These are phyloP conservation scores for Trialeurodes vaporariorum DNA, from an alignment of 1,140 invertebrate species.

Conservation along the genomic window DNA sequence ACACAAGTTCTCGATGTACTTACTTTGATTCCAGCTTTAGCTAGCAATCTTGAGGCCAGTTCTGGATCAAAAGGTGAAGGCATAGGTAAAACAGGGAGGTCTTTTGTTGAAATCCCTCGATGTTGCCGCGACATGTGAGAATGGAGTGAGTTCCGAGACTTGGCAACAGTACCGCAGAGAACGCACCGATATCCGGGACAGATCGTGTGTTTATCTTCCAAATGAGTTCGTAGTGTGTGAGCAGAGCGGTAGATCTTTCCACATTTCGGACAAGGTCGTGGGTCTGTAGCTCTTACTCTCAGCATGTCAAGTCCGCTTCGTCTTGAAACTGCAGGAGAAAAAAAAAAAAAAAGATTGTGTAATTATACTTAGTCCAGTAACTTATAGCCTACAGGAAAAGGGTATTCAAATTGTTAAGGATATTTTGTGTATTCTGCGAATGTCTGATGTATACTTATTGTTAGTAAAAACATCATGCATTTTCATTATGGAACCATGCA, in stretches of 20 bases:
- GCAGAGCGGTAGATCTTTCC: slow-evolving; percentile 86
- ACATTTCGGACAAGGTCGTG: slow-evolving; percentile 80
- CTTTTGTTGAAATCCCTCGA: slow-evolving; percentile 82
- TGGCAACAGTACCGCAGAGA: slow-evolving; percentile 80
- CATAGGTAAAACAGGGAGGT: slow-evolving; percentile 80
- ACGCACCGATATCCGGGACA: slow-evolving; percentile 85
- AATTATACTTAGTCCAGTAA: no score
- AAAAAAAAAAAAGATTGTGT: no score
- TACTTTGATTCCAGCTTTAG: slow-evolving; percentile 77
- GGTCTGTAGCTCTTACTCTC: slow-evolving; percentile 77
- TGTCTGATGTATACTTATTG: no score
- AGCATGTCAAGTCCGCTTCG: slow-evolving; percentile 62
- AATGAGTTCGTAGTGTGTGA: slow-evolving; percentile 75
- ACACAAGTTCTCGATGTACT: slow-evolving; percentile 10
- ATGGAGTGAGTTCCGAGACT: slow-evolving; percentile 78
- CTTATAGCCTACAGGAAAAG: no score
- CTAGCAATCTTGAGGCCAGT: slow-evolving; percentile 60
- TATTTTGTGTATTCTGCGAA: no score
- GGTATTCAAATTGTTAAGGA: no score
- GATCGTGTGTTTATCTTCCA: slow-evolving; percentile 85
- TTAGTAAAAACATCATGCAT: no score
- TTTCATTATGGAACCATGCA: no score
- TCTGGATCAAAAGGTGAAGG: slow-evolving; percentile 81
- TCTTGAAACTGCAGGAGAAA: slow-evolving; percentile 40
- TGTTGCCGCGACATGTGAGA: slow-evolving; percentile 88